Evolutionary conservation across 2,888 invertebrate genomes (phyloP), one percentile per base, ranked within the genome.

Genomic region (Tiliacea citrago): DNA sequence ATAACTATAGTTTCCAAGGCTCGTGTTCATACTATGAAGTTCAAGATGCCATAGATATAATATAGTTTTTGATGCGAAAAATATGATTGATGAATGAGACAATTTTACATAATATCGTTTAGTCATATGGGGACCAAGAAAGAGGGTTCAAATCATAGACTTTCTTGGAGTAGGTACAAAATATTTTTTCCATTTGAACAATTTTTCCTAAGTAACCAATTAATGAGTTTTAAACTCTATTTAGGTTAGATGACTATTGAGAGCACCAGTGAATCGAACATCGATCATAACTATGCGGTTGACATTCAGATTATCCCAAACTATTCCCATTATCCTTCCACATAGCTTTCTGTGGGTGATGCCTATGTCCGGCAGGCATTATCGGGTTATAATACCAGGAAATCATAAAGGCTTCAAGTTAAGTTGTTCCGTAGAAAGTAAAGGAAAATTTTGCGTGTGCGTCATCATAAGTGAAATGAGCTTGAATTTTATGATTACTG

Each of bases 371-470:
- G 9, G 8, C 12, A 76, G 4, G 2, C 5, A 24, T 49, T 57
- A 57, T 49, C 18, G 39, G 3, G 18, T 39, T 35, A 60, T 51
- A 53, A 24, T 62, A 55, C 70, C 49, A 63, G 51, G 53, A 73
- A 68, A 62, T 24, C 8, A 35, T 47, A 55, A n/a, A 29, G 4
- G 5, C 35, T 61, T 55, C 24, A 5, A 8, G 21, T 24, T 67
- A 58, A 75, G 24, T 67, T 45, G 62, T 71, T 73, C 24, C 13
- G 61, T 63, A 80, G 78, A 84, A 83, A 83, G 78, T 67, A 45
- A 58, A 51, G 73, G 39, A 77, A 80, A 68, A 67, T 57, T 53
- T 60, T 71, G 21, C 42, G 45, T 51, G 35, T 71, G 70, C 76
- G 29, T 75, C 83, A 62, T n/a, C 66, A 21, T 47, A 47, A 45